A percentile compares a stretch with the other conserved stretches of the same genome.
These are phyloP conservation scores for Eupithecia insigniata DNA, from an alignment of 2,888 invertebrate genomes.

Conservation along the genomic window DNA sequence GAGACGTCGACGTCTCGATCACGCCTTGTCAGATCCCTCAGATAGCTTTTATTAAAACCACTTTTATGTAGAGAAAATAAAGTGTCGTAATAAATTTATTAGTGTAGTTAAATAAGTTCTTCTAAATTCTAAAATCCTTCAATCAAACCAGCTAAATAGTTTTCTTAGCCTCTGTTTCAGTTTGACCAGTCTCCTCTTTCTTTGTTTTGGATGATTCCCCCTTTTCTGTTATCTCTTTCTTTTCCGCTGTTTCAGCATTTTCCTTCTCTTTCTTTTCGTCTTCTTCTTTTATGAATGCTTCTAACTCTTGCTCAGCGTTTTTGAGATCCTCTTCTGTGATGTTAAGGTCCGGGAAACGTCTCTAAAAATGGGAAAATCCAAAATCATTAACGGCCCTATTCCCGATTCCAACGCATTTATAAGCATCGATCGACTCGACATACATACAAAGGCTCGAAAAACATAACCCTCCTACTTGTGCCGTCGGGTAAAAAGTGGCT, in stretches of 20 bases:
- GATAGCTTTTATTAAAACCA: not conserved
- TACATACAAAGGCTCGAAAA: no score
- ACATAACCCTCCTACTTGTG: no score
- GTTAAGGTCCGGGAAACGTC: conserved; percentile 72
- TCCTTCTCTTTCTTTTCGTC: conserved; percentile 45
- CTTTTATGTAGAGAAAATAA: not conserved
- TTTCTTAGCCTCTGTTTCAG: conserved; percentile 59
- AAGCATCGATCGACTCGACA: no score
- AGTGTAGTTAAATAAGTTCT: not conserved
- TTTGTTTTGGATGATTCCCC: conserved; percentile 31
- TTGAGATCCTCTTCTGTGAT: conserved; percentile 77
- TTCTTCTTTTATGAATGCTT: conserved; percentile 66
- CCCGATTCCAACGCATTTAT: not conserved
- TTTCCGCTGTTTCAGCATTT: not conserved
- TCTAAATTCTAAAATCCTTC: conserved; percentile 9
- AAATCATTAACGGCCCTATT: not conserved
- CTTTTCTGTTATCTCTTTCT: conserved; percentile 33
- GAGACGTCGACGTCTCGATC: no score
- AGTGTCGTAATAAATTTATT: not conserved
- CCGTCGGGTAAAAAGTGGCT: no score
- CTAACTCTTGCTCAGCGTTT: conserved; percentile 71
- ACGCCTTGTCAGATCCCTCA: no score
- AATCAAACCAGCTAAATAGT: conserved; percentile 48
- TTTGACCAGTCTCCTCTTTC: conserved; percentile 23
- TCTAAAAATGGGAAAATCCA: conserved; percentile 51